These are phyloP conservation scores for Rhinatrema bivittatum DNA, from an alignment of 2,797 vertebrate genomes.

Conservation along the genomic window DNA sequence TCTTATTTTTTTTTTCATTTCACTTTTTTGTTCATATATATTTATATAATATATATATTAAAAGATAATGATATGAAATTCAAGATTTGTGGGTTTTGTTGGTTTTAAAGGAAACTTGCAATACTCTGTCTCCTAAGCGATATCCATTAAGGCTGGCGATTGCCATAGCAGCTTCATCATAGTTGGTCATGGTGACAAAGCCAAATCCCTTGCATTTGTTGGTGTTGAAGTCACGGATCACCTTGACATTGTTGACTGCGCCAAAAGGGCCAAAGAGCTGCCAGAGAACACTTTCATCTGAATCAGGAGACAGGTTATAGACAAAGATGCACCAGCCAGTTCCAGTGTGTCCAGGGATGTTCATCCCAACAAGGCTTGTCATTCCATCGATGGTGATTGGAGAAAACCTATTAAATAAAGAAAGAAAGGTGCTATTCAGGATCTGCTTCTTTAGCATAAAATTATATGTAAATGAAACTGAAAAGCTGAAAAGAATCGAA, in stretches of 20 bases:
- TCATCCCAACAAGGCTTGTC: conserved; percentile 99
- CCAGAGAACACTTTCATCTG: conserved; percentile 98
- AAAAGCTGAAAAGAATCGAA: too few relatives aligned
- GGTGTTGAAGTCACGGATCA: conserved; percentile 99
- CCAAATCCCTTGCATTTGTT: conserved; percentile 99
- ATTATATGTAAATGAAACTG: too few relatives aligned
- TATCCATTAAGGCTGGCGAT: conserved; percentile 99
- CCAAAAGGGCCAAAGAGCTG: conserved; percentile 98
- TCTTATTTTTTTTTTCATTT: conserved; percentile 78
- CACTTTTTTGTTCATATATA: conserved; percentile 55
- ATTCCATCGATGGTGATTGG: conserved; percentile 99
- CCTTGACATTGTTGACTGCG: conserved; percentile 98
- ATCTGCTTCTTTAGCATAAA: too few relatives aligned
- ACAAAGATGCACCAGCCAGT: conserved; percentile 99
- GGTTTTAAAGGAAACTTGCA: conserved; percentile 99
- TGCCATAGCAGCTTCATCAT: conserved; percentile 98
- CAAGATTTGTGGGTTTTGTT: conserved; percentile 99
- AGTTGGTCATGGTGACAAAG: conserved; percentile 99
- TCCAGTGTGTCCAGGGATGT: conserved; percentile 97
- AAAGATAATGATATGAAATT: conserved; percentile 72
- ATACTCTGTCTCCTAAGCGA: conserved; percentile 96
- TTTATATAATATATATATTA: conserved; percentile 61
- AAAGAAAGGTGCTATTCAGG: too few relatives aligned
- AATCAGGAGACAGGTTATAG: conserved; percentile 98
- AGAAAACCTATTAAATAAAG: conserved; percentile 79